phyloP scores from a whole-genome alignment of 2,797 vertebrate species.

The Periparus ater region DNA sequence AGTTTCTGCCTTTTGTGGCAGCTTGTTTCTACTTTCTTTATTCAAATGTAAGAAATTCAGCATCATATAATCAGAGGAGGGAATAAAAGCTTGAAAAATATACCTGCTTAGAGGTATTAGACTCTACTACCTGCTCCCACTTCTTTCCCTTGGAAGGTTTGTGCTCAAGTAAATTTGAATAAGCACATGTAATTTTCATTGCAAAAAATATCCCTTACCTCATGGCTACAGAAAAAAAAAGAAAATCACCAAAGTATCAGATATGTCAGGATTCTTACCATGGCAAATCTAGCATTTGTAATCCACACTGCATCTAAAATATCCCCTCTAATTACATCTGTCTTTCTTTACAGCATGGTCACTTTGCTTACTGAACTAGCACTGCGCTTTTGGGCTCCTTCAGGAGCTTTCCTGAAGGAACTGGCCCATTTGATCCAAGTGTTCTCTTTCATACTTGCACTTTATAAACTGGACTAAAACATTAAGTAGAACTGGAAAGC shows the following conservation, averaged over 20 bases:
- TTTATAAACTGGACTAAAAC: background rate
- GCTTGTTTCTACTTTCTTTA: background rate
- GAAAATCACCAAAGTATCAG: background rate
- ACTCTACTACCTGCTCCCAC: background rate
- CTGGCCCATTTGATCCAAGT: background rate
- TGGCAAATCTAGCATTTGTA: conserved; percentile 1
- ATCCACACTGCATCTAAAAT: conserved; percentile 11
- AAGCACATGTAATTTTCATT: background rate
- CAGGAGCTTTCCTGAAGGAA: background rate
- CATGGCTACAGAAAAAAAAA: background rate
- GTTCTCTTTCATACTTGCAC: background rate
- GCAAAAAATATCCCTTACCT: background rate
- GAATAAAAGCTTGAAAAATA: background rate
- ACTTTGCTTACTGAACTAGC: conserved; percentile 33
- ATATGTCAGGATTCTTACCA: background rate
- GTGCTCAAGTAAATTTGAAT: background rate
- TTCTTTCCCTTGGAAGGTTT: background rate
- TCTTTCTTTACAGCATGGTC: background rate
- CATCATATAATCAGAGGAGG: background rate
- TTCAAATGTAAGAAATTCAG: background rate
- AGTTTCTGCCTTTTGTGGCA: background rate
- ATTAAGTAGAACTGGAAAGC: background rate
- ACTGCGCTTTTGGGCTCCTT: background rate
- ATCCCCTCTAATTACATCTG: background rate
- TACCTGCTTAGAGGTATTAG: background rate